Conservation (phyloP, 1,140 invertebrate genomes). For the Pteromalus puparum region DNA sequence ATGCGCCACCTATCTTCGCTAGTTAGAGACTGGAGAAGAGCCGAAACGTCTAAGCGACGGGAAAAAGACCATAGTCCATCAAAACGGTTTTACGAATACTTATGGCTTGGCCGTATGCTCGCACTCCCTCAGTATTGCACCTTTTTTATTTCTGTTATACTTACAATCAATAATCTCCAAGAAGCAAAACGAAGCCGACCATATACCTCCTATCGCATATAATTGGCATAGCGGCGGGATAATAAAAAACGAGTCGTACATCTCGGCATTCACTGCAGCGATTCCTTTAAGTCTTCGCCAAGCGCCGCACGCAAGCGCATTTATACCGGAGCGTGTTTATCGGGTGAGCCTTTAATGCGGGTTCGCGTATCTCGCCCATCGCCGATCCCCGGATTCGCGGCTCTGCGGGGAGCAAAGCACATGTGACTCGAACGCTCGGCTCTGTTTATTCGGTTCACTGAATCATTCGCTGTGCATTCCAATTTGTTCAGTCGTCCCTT, state of each 20-base stretch:
- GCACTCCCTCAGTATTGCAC: too few species aligned
- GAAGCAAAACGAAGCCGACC: background rate
- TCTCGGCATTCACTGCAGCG: background rate
- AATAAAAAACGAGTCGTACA: background rate
- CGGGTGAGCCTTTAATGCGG: conserved; percentile 10
- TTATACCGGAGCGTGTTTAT: conserved; percentile 3
- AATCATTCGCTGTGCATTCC: background rate
- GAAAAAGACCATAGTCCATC: too few species aligned
- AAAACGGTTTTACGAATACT: too few species aligned
- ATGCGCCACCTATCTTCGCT: too few species aligned
- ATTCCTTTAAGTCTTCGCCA: background rate
- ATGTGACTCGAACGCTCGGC: background rate
- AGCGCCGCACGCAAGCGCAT: background rate
- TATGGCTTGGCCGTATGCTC: too few species aligned
- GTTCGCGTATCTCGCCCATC: background rate
- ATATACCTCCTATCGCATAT: background rate
- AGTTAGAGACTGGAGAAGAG: too few species aligned
- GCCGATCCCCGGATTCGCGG: background rate
- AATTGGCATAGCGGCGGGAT: background rate
- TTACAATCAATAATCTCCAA: background rate
- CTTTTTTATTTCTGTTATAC: background rate
- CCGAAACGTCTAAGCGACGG: too few species aligned
- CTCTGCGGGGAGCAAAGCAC: background rate
- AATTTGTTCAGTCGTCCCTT: background rate
- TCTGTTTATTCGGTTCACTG: background rate